A percentile compares a stretch with the other conserved stretches of the same genome.
These are phyloP conservation scores for Dicentrarchus labrax DNA, from an alignment of 2,113 vertebrate species.

Conservation along the genomic window DNA sequence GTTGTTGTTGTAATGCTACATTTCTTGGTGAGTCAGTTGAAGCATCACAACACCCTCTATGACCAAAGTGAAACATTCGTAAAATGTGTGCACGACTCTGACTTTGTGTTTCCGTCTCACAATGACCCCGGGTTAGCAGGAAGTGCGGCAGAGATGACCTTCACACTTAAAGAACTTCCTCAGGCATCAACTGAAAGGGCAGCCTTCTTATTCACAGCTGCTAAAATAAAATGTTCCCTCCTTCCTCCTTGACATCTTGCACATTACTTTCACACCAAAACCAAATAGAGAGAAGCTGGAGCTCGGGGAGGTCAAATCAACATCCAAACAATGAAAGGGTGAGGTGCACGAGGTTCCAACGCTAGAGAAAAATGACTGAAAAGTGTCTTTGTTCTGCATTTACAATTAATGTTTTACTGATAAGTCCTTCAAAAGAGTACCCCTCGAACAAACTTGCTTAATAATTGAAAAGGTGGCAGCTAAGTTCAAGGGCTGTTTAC, in stretches of 20 bases:
- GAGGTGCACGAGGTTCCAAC: background rate
- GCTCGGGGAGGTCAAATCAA: conserved; percentile 37
- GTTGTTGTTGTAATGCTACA: background rate
- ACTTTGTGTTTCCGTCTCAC: conserved; percentile 14
- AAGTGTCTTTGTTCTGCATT: conserved; percentile 32
- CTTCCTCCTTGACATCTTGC: conserved; percentile 29
- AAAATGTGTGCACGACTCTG: background rate
- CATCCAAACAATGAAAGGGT: conserved; percentile 17
- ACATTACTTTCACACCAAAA: conserved; percentile 30
- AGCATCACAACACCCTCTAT: background rate
- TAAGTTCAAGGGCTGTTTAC: conserved; percentile 47
- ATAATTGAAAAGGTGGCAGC: conserved; percentile 27
- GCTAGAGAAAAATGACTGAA: conserved; percentile 16
- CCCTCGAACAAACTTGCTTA: conserved; percentile 9
- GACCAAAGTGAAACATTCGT: background rate
- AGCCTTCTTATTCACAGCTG: conserved; percentile 19
- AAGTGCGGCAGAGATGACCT: conserved; percentile 32
- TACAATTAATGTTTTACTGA: conserved; percentile 29
- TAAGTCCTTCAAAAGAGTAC: conserved; percentile 13
- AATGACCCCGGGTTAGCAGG: conserved; percentile 6
- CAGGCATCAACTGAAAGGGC: conserved; percentile 18
- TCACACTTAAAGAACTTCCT: conserved; percentile 29
- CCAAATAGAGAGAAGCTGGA: background rate
- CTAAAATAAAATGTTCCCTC: conserved; percentile 23
- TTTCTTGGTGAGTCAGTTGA: background rate